A percentile compares a stretch with the other conserved stretches of the same genome.
Conservation (phyloP, 2,797 vertebrate genomes). For the Cossypha caffra region DNA sequence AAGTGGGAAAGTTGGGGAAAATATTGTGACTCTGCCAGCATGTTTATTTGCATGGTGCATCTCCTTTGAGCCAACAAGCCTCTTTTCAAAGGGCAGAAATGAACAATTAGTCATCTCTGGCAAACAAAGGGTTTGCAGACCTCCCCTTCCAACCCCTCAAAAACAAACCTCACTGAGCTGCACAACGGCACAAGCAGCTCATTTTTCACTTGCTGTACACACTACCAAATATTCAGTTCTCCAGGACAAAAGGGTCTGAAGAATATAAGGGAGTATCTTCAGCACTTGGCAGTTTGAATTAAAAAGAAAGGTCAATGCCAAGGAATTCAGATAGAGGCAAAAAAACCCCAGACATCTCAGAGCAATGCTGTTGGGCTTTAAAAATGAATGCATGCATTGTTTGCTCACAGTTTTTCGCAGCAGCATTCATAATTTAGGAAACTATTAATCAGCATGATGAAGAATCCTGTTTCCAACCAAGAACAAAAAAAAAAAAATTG, state of each 20-base stretch:
- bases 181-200: not conserved
- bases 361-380: not conserved
- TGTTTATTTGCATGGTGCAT: not conserved
- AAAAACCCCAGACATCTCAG: not conserved
- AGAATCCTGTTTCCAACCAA: not conserved
- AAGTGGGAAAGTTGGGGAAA: not conserved
- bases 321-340: not conserved
- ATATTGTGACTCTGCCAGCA: not conserved
- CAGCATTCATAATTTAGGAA: not conserved
- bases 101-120: conserved; percentile 21
- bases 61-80: not conserved
- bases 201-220: not conserved
- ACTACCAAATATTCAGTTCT: not conserved
- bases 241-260: not conserved
- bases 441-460: not conserved
- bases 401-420: not conserved
- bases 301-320: conserved; percentile 1
- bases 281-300: not conserved
- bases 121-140: conserved; percentile 5
- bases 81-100: not conserved
- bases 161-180: not conserved
- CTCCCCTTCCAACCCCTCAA: not conserved
- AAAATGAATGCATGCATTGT: not conserved
- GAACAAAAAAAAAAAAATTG: not conserved
- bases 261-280: not conserved